Percentiles rank a stretch among this genome's conserved stretches.
Evolutionary conservation across 2,888 invertebrate species (phyloP).

Genomic region (Metopia argyrocephala): DNA sequence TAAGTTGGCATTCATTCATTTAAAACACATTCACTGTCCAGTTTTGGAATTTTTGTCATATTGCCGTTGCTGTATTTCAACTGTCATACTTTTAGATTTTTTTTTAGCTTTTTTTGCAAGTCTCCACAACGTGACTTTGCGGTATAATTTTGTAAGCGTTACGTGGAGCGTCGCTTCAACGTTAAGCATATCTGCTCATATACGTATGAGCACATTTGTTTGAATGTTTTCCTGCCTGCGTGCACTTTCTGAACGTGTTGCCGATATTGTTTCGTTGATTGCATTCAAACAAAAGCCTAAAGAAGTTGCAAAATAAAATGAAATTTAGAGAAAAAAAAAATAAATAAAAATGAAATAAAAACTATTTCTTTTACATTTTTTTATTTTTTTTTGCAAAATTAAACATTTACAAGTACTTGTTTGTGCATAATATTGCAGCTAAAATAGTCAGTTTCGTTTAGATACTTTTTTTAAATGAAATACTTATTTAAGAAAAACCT

Average conservation of each 20-base stretch:
- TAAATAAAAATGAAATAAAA: constrained; percentile 22
- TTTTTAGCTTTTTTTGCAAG: constrained; percentile 8
- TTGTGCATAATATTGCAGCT: constrained; percentile 37
- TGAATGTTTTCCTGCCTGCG: constrained; percentile 52
- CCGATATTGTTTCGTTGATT: constrained; percentile 61
- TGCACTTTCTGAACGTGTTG: constrained; percentile 64
- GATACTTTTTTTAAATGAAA: not conserved
- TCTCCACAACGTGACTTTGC: constrained; percentile 62
- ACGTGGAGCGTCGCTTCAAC: not conserved
- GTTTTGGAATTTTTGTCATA: constrained; percentile 39
- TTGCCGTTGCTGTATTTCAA: constrained; percentile 3
- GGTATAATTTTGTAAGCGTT: constrained; percentile 54
- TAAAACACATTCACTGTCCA: constrained; percentile 43
- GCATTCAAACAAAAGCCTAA: constrained; percentile 60
- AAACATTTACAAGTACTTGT: constrained; percentile 44
- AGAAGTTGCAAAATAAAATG: constrained; percentile 50
- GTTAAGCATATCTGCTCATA: too few relatives aligned
- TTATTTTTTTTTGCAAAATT: constrained; percentile 8
- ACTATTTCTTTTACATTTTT: constrained; percentile 11
- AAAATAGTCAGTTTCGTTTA: constrained; percentile 29
- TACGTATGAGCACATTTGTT: not conserved
- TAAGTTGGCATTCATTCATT: constrained; percentile 46
- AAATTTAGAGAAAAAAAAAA: constrained; percentile 8
- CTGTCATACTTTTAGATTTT: constrained; percentile 56
- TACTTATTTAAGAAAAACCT: constrained; percentile 13